phyloP scores from a whole-genome alignment of 1,140 invertebrate genomes.

The Anoplophora glabripennis region DNA sequence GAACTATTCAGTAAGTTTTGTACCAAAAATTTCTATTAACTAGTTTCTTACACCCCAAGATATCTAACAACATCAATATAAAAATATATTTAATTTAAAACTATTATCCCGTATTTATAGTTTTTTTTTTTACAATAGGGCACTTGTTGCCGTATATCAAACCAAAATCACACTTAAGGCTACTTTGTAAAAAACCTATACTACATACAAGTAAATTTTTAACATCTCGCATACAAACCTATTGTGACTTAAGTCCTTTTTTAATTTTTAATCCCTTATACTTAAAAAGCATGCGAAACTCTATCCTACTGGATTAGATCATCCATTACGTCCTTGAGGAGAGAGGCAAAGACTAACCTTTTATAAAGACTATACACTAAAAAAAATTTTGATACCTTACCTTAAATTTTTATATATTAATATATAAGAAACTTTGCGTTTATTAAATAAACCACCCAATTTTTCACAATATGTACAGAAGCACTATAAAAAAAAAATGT shows the following conservation, averaged over 20 bases:
- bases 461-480: too few species aligned
- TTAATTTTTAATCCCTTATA: neutral
- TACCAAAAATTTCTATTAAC: slow-evolving; percentile 31
- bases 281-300: neutral
- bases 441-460: too few species aligned
- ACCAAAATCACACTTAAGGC: slow-evolving; percentile 2
- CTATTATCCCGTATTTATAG: slow-evolving; percentile 21
- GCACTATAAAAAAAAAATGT: too few species aligned
- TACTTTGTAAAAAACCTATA: slow-evolving; percentile 8
- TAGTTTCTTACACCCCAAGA: slow-evolving; percentile 23
- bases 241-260: neutral
- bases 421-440: too few species aligned
- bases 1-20: slow-evolving; percentile 25
- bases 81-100: slow-evolving; percentile 37
- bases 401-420: too few species aligned
- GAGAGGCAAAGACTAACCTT: too few species aligned
- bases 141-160: slow-evolving; percentile 8
- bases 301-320: too few species aligned
- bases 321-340: too few species aligned
- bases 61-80: slow-evolving; percentile 34
- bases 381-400: too few species aligned
- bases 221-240: neutral
- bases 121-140: neutral
- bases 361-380: too few species aligned
- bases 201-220: slow-evolving; percentile 8